A percentile compares a stretch with the other conserved stretches of the same genome.
These are phyloP conservation scores for Platyura marginata DNA, from an alignment of 1,140 invertebrate genomes.

Conservation along the genomic window DNA sequence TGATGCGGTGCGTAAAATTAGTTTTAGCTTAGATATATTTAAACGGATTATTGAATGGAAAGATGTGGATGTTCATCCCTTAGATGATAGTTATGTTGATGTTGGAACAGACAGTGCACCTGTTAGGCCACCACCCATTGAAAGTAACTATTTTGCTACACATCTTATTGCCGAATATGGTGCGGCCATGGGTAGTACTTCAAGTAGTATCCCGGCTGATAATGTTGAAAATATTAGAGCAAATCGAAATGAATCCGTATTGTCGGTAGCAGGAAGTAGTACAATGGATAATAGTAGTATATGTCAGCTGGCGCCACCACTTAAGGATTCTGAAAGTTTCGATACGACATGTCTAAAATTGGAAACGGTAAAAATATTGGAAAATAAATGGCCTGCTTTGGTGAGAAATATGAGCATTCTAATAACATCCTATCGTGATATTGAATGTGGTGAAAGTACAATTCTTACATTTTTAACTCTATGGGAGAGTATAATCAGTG, in stretches of 20 bases:
- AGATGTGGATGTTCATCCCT: conserved; percentile 59
- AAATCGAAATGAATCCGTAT: too few relatives aligned
- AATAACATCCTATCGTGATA: conserved; percentile 31
- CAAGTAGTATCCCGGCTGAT: too few relatives aligned
- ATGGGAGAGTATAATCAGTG: conserved; percentile 81
- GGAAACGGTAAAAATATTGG: conserved; percentile 63
- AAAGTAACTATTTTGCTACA: conserved; percentile 20
- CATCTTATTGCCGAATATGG: conserved; percentile 14
- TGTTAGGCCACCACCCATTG: conserved; percentile 11
- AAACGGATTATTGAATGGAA: conserved; percentile 75
- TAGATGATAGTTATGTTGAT: conserved; percentile 35
- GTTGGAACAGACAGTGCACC: neutral
- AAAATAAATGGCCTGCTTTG: conserved; percentile 60
- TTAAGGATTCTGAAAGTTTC: conserved; percentile 58
- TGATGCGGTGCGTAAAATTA: conserved; percentile 43
- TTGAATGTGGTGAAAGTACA: conserved; percentile 39
- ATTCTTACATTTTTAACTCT: conserved; percentile 65
- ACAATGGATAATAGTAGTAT: neutral
- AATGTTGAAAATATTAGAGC: too few relatives aligned
- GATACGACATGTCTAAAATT: conserved; percentile 69
- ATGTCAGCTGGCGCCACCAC: conserved; percentile 20
- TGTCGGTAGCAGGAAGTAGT: neutral
- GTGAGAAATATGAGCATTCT: conserved; percentile 44
- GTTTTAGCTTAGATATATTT: conserved; percentile 66
- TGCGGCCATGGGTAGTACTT: neutral